These are phyloP conservation scores for Hypothenemus hampei DNA, from an alignment of 1,140 invertebrate genomes.

Conservation along the genomic window DNA sequence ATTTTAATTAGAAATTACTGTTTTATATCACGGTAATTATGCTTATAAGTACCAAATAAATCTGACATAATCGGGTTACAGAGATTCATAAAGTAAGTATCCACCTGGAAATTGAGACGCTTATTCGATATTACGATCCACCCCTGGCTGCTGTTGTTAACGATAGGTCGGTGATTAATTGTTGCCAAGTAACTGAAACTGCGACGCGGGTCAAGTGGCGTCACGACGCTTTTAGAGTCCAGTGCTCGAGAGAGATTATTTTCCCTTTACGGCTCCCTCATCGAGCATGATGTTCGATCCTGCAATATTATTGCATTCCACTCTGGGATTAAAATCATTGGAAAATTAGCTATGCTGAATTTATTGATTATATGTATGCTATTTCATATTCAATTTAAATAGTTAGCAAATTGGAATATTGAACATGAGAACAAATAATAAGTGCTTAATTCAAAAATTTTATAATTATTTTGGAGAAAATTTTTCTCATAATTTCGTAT, in stretches of 20 bases:
- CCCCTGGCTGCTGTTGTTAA: constrained; percentile 13
- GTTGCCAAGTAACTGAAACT: constrained; percentile 20
- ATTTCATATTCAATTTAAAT: too few relatives aligned
- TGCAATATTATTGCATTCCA: constrained; percentile 12
- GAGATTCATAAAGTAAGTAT: not conserved
- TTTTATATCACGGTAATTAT: too few relatives aligned
- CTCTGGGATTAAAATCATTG: too few relatives aligned
- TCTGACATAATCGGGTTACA: constrained; percentile 3
- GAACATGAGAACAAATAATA: too few relatives aligned
- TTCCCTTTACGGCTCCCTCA: not conserved
- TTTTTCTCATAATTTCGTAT: too few relatives aligned
- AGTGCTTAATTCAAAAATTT: too few relatives aligned
- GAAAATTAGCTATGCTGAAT: too few relatives aligned
- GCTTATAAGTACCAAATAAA: not conserved
- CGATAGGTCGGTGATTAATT: constrained; percentile 19
- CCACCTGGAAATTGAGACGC: constrained; percentile 10
- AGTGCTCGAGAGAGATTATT: constrained; percentile 10
- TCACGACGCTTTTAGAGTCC: constrained; percentile 11
- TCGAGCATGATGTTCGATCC: not conserved
- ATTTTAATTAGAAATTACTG: too few relatives aligned
- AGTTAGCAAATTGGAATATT: too few relatives aligned
- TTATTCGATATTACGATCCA: constrained; percentile 11
- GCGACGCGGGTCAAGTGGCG: constrained; percentile 20
- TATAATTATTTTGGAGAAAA: too few relatives aligned
- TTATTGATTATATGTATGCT: too few relatives aligned